Base-by-base conservation (phyloP, 2,113 vertebrate species). In the Motacilla alba region DNA sequence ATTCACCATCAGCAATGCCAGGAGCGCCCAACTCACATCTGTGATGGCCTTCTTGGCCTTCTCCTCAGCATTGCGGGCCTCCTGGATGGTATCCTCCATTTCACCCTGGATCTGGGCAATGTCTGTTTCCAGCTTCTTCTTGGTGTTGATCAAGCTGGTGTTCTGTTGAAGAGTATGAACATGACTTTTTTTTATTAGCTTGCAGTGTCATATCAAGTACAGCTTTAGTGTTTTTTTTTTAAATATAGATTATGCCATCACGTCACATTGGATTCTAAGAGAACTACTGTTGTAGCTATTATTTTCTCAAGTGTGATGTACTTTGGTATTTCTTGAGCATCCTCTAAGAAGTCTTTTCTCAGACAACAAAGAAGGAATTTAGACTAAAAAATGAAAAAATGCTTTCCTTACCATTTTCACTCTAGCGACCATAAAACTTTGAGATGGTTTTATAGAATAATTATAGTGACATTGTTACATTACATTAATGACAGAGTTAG, bases 81-180 rank as follows among this genome's bases (percentile, higher is more conserved):
- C 99, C 96, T 96, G 95, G 63, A 96, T 27, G 0, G 72, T 87
- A 1, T 95, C 99, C 3, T 99, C 99, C 91, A 99, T 98, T 95
- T 99, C 99, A 94, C 97, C 30, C 93, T 99, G 99, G 80, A 99
- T 95, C 31, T 99, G 99, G 13, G 98, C 5, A 28, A 99, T 97
- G 60, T 98, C 98, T 17, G 92, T 94, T 82, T 96, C 95, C 59
- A 93, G 75, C 60, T 94, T 94, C 63, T 95, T 95, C 89, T 95
- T 82, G 62, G 78, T 81, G 13, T 81, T 81, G 28, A 69, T 82
- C 53, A 85, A 0, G 30, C 82, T 85, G 20, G 82, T 85, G 35
- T 85, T 85, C 82, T 85, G 52, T 68, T 33, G 43, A 81, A 28
- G 21, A 98, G 97, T 12, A 78, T 47, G 21, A 63, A 60, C 1